These are phyloP conservation scores for Graptemys geographica DNA, from an alignment of 2,797 vertebrate genomes.

Conservation along the genomic window DNA sequence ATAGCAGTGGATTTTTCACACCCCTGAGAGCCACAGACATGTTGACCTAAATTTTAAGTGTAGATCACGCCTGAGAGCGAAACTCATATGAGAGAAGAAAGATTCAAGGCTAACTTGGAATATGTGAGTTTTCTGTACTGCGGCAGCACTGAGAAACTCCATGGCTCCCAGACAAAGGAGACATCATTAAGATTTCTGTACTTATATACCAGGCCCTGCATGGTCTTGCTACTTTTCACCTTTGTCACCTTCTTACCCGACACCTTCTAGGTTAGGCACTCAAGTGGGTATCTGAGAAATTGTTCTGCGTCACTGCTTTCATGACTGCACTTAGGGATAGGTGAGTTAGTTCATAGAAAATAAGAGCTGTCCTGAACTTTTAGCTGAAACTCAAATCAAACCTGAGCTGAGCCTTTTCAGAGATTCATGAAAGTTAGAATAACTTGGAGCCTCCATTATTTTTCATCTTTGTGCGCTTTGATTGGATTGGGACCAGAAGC, in stretches of 20 bases:
- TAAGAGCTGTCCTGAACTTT: background rate
- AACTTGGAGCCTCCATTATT: background rate
- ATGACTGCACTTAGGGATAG: background rate
- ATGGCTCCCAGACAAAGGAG: background rate
- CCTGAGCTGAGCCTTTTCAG: background rate
- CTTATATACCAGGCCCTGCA: fast-evolving
- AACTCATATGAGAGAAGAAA: background rate
- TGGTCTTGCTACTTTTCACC: background rate
- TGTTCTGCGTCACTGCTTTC: background rate
- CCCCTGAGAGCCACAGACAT: background rate
- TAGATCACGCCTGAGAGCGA: background rate
- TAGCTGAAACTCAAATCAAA: background rate
- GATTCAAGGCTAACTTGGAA: background rate
- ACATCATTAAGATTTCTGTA: background rate
- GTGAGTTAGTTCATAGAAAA: background rate
- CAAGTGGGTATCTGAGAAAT: background rate
- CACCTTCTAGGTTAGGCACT: background rate
- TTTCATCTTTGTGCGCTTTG: background rate
- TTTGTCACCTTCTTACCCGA: fast-evolving
- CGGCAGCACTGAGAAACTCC: background rate
- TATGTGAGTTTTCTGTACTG: background rate
- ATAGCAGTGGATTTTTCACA: background rate
- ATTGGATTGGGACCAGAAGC: background rate
- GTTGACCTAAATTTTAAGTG: background rate
- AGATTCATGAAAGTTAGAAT: fast-evolving